Percentiles rank a stretch among this genome's conserved stretches.
phyloP scores from a whole-genome alignment of 1,140 invertebrate genomes.

The Intoshia linei region DNA sequence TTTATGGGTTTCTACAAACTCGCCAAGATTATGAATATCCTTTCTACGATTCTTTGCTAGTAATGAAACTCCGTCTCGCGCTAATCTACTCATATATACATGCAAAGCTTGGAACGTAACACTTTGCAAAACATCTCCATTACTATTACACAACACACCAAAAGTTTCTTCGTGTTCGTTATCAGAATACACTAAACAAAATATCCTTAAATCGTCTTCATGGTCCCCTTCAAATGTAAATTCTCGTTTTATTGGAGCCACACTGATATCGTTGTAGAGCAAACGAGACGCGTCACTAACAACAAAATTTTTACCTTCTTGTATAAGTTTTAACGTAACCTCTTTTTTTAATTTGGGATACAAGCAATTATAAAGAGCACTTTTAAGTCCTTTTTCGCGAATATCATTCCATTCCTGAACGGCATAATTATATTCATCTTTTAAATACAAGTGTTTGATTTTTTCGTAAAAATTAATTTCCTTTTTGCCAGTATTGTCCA shows the following conservation, averaged over 20 bases:
- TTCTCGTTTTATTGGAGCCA: not conserved
- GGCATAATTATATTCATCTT: constrained; percentile 74
- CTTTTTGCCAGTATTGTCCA: constrained; percentile 23
- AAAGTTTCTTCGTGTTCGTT: not conserved
- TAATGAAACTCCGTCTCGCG: not conserved
- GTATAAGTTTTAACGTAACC: constrained; percentile 38
- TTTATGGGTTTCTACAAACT: constrained; percentile 56
- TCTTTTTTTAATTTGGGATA: constrained; percentile 60
- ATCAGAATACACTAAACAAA: too few species aligned
- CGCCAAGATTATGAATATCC: constrained; percentile 41
- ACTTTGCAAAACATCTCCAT: not conserved
- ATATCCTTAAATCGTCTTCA: not conserved
- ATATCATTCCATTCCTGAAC: constrained; percentile 81
- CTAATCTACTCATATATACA: too few species aligned
- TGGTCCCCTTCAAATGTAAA: not conserved
- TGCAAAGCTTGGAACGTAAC: too few species aligned
- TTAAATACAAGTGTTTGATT: constrained; percentile 47
- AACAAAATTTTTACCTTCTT: constrained; percentile 59
- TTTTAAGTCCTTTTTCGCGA: constrained; percentile 46
- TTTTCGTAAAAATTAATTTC: constrained; percentile 43
- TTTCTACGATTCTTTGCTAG: too few species aligned
- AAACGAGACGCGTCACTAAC: constrained; percentile 23
- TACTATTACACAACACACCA: not conserved
- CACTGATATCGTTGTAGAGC: constrained; percentile 6
- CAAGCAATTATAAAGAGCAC: constrained; percentile 51